These are phyloP conservation scores for Meleagris gallopavo DNA, from an alignment of 2,113 vertebrate species.

Conservation along the genomic window DNA sequence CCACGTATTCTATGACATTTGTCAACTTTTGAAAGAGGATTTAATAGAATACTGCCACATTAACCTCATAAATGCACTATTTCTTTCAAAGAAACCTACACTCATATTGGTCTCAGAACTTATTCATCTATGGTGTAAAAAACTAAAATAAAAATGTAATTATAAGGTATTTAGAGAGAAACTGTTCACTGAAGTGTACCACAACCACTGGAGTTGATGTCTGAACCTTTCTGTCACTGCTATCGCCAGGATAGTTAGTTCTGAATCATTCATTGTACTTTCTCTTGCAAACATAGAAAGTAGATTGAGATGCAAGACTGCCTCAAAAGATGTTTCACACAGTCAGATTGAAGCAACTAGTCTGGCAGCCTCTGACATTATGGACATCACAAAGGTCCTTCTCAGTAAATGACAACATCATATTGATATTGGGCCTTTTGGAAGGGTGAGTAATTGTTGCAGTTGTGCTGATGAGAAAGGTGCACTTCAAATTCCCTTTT, in stretches of 20 bases:
- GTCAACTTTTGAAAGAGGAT: slow-evolving; percentile 8
- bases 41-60: slow-evolving; percentile 30
- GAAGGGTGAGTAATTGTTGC: neutral
- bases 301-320: neutral
- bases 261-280: neutral
- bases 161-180: neutral
- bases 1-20: neutral
- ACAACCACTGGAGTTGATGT: neutral
- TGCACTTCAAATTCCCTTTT: neutral
- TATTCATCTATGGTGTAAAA: neutral
- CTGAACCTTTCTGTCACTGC: neutral
- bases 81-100: neutral
- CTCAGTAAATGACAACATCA: neutral
- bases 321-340: neutral
- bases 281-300: neutral
- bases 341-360: neutral
- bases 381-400: neutral
- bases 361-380: neutral
- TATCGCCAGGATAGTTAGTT: neutral
- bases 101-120: neutral
- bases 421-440: neutral
- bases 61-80: neutral
- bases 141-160: slow-evolving; percentile 3
- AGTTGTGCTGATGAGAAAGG: neutral
- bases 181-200: neutral